Conservation (phyloP, 92 coral and sea anemone genomes). For the Pocillopora meandrina region DNA sequence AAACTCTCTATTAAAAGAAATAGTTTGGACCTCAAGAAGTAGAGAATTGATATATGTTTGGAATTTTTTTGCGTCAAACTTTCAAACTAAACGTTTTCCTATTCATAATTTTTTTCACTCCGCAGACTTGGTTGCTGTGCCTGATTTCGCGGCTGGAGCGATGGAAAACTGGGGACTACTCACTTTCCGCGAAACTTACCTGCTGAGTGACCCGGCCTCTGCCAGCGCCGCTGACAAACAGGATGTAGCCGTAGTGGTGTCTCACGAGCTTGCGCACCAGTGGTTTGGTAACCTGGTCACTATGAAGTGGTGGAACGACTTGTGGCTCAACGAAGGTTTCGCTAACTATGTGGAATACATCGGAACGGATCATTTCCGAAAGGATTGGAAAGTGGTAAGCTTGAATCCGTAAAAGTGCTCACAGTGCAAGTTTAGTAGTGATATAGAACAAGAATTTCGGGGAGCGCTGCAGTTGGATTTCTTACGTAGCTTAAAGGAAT, state of each 20-base stretch:
- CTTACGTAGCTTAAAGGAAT: too few relatives aligned
- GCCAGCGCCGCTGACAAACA: slow-evolving; percentile 89
- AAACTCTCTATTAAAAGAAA: too few relatives aligned
- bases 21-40: too few relatives aligned
- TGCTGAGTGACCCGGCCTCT: slow-evolving; percentile 81
- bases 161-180: slow-evolving; percentile 91
- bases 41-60: too few relatives aligned
- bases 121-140: slow-evolving; percentile 73
- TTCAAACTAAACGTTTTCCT: too few relatives aligned
- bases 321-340: slow-evolving; percentile 92
- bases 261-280: slow-evolving; percentile 97
- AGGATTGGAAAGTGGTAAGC: slow-evolving; percentile 92
- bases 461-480: too few relatives aligned
- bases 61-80: too few relatives aligned
- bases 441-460: too few relatives aligned
- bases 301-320: slow-evolving; percentile 92
- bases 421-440: neutral
- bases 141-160: slow-evolving; percentile 76
- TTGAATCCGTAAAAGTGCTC: neutral
- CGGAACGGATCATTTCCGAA: slow-evolving; percentile 86
- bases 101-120: neutral
- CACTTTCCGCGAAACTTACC: slow-evolving; percentile 81
- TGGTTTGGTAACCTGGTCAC: slow-evolving; percentile 92
- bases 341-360: slow-evolving; percentile 85
- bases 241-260: slow-evolving; percentile 74